Evolutionary conservation across 92 coral and sea anemone genomes (phyloP), one percentile per base, ranked within the genome.

Genomic region (Heteractis magnifica): DNA sequence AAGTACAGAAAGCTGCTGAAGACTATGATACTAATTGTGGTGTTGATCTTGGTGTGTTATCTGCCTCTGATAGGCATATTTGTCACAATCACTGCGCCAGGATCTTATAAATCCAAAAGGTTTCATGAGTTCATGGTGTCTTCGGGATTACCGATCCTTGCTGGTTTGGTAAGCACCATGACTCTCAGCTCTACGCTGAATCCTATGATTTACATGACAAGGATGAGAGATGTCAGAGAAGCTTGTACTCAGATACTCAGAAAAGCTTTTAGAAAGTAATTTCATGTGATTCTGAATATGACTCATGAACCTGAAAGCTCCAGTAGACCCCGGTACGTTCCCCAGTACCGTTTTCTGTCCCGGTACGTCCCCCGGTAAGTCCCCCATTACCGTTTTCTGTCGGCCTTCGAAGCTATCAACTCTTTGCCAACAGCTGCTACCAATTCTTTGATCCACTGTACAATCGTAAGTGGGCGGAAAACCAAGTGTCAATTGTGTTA

Each of bases 141-240:
- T 4, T 79, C 56, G 60, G 75, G 83, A 1, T 72, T 79, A 12
- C 75, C 51, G 6, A 64, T 50, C 26, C 73, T 79, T 48, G 56
- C 75, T 19, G 73, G 56, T 11, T 49, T 79, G n/a, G 44, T 79
- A 6, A 79, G 26, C 18, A 52, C 23, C 15, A 79, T 64, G 75
- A 41, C 74, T 14, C 53, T 79, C 1, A 62, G 19, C 44, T 79
- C 83, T 34, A 59, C 53, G 4, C 19, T 79, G 6, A 79, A 65
- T 19, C 83, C 83, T 6, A 19, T 79, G 13, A 79, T 79, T 26
- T 79, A 65, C 53, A 20, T 79, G 41, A 79, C 83, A 16, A 79
- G 83, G 19, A 79, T 79, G 75, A 79, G 72, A 48, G 83, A 79
- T 41, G 53, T 79, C 23, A 79, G 75, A 10, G 1, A 62, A 0